Percentiles rank a stretch among this genome's conserved stretches.
Evolutionary conservation across 2,888 invertebrate genomes (phyloP).

Genomic region (Oligia latruncula): DNA sequence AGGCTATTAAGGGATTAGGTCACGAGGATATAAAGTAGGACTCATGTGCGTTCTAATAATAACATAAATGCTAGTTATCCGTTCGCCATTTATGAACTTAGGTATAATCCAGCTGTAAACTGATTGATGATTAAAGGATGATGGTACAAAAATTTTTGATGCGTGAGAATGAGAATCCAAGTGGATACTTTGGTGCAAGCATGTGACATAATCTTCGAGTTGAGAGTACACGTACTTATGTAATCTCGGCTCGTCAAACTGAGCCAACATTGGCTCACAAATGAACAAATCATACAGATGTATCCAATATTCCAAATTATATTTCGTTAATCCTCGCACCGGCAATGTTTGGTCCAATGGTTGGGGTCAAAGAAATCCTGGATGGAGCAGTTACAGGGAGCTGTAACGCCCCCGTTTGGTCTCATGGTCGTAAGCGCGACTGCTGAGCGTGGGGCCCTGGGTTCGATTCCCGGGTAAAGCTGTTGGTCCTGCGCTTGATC

Average conservation of each 20-base stretch:
- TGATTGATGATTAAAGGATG: background rate
- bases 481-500: too few relatives aligned
- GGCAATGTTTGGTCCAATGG: background rate
- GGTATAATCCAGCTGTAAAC: background rate
- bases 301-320: background rate
- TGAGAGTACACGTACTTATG: background rate
- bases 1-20: conserved; percentile 41
- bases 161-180: background rate
- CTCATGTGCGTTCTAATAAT: conserved; percentile 21
- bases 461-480: too few relatives aligned
- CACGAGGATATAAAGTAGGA: conserved; percentile 36
- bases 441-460: too few relatives aligned
- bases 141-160: background rate
- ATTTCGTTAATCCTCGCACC: background rate
- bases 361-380: too few relatives aligned
- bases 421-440: too few relatives aligned
- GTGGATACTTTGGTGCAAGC: background rate
- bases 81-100: background rate
- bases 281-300: background rate
- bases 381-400: too few relatives aligned
- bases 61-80: conserved; percentile 19
- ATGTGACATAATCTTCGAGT: conserved; percentile 11
- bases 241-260: background rate
- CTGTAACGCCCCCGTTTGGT: too few relatives aligned
- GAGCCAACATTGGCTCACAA: conserved; percentile 2